Conservation (phyloP, 2,888 invertebrate genomes). For the Scaptodrosophila latifasciaeformis region DNA sequence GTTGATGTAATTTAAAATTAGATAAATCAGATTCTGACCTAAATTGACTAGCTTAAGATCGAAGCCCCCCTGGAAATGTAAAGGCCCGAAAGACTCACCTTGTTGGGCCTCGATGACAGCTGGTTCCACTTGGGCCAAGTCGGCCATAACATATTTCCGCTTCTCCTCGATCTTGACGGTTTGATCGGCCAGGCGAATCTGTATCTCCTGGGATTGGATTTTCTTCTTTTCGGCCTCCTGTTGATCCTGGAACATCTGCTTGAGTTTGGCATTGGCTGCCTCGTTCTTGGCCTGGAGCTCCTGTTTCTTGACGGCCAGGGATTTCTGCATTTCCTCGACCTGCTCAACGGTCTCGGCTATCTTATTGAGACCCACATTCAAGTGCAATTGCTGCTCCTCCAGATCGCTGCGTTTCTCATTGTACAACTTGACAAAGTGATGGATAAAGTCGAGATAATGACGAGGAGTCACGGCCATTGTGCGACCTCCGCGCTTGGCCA, state of each 20-base stretch:
- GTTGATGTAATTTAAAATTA: conserved; percentile 29
- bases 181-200: conserved; percentile 88
- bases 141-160: conserved; percentile 94
- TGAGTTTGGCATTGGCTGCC: conserved; percentile 98
- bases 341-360: conserved; percentile 99
- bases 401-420: conserved; percentile 98
- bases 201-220: conserved; percentile 97
- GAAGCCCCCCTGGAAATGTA: conserved; percentile 6
- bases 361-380: conserved; percentile 98
- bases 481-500: conserved; percentile 93
- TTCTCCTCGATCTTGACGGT: conserved; percentile 95
- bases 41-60: conserved; percentile 14
- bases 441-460: conserved; percentile 99
- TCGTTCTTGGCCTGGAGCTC: conserved; percentile 98
- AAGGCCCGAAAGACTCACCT: conserved; percentile 78
- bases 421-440: conserved; percentile 98
- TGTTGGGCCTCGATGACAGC: conserved; percentile 99
- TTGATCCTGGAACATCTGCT: conserved; percentile 99
- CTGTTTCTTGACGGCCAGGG: conserved; percentile 96
- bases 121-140: conserved; percentile 97
- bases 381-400: conserved; percentile 98
- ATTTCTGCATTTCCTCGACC: conserved; percentile 99
- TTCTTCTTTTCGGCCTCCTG: conserved; percentile 99
- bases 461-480: conserved; percentile 98
- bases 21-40: conserved; percentile 22